Base-by-base conservation (phyloP, 1,140 invertebrate genomes). In the Gonioctena quinquepunctata region DNA sequence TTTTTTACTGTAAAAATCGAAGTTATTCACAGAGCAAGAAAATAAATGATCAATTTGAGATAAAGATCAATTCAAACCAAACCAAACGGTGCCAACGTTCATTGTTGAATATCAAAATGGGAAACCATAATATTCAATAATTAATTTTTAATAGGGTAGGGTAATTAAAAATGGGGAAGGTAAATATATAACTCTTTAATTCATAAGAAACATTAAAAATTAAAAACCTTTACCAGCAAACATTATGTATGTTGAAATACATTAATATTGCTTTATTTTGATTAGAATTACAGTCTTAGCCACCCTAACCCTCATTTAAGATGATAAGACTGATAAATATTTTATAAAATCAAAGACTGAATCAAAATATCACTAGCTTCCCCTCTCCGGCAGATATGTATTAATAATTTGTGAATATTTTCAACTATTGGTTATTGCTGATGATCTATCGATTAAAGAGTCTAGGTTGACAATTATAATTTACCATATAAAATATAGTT, bases 171-270 rank as follows among this genome's bases (percentile, higher is more conserved):
- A 27, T 60, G 25, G 22, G 22, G 8, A 28, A 60, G 1, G 18
- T 60, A 60, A 60, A 28, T n/a, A 59, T 25, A 60, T 54, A 8
- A 54, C 22, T 54, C 19, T 54, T 54, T 23, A 54, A 16, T 54
- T 18, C 13, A 54, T 54, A 18, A 54, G 18, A 54, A 19, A 54
- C 18, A 54, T 54, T 21, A 19, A 33, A 42, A 27, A 22, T 25
- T n/a, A 66, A 66, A 66, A 74, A 71, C 75, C 72, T 66, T 68
- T 76, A 69, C 75, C 75, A 74, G 75, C 75, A 76, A 76, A 76
- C 66, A 74, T 74, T 68, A 68, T 74, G 69, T 74, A 71, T 76
- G 71, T 72, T 72, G 27, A 74, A 71, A 76, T 74, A 76, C 75
- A 76, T 66, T 68, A 76, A 70, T 74, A 76, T 76, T 76, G 75